A percentile compares a stretch with the other conserved stretches of the same genome.
phyloP scores from a whole-genome alignment of 1,140 invertebrate genomes.

The Teleogryllus occipitalis region DNA sequence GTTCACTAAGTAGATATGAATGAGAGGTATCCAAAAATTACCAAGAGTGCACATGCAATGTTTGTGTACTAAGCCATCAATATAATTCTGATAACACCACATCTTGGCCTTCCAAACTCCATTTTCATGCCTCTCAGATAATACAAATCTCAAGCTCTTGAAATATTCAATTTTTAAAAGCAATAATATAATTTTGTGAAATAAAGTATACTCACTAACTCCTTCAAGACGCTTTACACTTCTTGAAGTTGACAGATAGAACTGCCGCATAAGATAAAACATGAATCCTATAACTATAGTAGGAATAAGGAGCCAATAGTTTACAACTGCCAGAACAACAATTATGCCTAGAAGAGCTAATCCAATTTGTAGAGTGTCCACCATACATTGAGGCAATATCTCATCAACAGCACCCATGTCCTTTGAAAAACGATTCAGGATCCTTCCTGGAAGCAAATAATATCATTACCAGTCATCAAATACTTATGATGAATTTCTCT shows the following conservation, averaged over 20 bases:
- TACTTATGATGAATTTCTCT: too few species aligned
- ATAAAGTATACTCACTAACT: slow-evolving; percentile 54
- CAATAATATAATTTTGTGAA: background rate
- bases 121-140: too few species aligned
- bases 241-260: slow-evolving; percentile 74
- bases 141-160: too few species aligned
- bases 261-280: slow-evolving; percentile 62
- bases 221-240: slow-evolving; percentile 84
- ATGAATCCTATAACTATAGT: slow-evolving; percentile 56
- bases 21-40: too few species aligned
- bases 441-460: slow-evolving; percentile 41
- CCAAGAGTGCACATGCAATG: too few species aligned
- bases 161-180: too few species aligned
- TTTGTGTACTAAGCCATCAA: too few species aligned
- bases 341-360: slow-evolving; percentile 65
- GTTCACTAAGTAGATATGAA: too few species aligned
- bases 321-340: slow-evolving; percentile 60
- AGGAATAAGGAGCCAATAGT: slow-evolving; percentile 64
- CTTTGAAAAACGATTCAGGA: slow-evolving; percentile 73
- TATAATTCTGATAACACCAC: too few species aligned
- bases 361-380: slow-evolving; percentile 64
- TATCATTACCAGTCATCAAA: too few species aligned
- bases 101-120: too few species aligned
- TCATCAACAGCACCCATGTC: slow-evolving; percentile 83
- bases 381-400: slow-evolving; percentile 62